Base-by-base conservation (phyloP, 2,113 vertebrate species). In the Oryzias celebensis region DNA sequence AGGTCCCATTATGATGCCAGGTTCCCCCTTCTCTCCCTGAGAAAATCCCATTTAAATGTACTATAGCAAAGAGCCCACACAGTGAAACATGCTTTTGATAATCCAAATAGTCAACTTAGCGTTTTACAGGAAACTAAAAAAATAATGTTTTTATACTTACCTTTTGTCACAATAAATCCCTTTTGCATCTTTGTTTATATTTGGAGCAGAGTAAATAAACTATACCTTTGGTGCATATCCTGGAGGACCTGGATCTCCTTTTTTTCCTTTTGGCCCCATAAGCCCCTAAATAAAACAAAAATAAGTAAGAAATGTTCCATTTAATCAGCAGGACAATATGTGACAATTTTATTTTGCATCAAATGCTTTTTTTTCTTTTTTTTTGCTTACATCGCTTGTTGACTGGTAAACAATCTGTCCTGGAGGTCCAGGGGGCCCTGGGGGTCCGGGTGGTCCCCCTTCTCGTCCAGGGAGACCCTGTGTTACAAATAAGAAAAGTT, bases 391-490 rank as follows among this genome's bases (percentile, higher is more conserved):
- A 45, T 83, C 82, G 14, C 87, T 80, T 31, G 63, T 45, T 0
- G 90, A 64, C 31, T 87, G 14, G 62, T 91, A 52, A 56, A 85
- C 12, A 8, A 93, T 57, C 41, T 91, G 84, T 20, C 95, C 96
- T 0, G 95, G 95, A 22, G 92, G 91, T 5, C 96, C 96, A 0
- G 96, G 95, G 10, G 91, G 92, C 0, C 96, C 96, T 0, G 94
- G 95, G 14, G 91, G 86, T 10, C 94, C 95, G 2, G 94, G 81
- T 23, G 58, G 78, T 0, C 84, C 91, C 0, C 93, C 93, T 0
- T 93, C 91, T 82, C 81, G 87, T 5, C 97, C 96, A 44, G 88
- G 89, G 1, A 90, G 85, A 7, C 96, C 97, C 97, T 98, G 64
- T 8, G 85, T 88, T 47, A 78, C 3, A 68, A 82, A 64, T 3